Evolutionary conservation across 2,113 vertebrate species (phyloP).

Genomic region (Thalassoma bifasciatum): DNA sequence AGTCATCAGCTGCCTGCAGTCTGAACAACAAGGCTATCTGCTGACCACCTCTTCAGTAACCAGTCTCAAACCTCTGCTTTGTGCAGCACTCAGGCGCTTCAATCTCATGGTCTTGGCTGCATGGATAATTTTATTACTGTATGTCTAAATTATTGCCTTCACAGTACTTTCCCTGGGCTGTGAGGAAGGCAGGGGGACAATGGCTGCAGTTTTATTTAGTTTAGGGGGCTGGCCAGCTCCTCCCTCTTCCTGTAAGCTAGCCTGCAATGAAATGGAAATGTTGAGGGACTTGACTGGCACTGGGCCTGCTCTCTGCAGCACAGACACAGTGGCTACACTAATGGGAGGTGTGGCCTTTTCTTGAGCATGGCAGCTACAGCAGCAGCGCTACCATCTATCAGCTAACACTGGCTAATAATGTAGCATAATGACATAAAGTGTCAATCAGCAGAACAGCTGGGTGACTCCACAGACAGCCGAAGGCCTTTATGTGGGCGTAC

Average conservation of each 20-base stretch:
- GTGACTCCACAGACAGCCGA: neutral
- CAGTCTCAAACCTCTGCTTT: slow-evolving; percentile 63
- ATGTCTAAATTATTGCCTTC: slow-evolving; percentile 27
- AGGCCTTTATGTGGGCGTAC: slow-evolving; percentile 20
- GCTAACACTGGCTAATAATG: slow-evolving; percentile 16
- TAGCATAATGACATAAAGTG: slow-evolving; percentile 9
- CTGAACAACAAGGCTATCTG: slow-evolving; percentile 51
- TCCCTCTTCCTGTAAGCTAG: slow-evolving; percentile 63
- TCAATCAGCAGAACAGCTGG: slow-evolving; percentile 73
- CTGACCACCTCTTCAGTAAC: slow-evolving; percentile 54
- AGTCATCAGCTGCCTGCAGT: slow-evolving; percentile 69
- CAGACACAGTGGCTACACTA: slow-evolving; percentile 44
- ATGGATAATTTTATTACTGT: slow-evolving; percentile 44
- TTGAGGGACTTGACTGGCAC: slow-evolving; percentile 69
- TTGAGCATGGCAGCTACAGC: slow-evolving; percentile 40
- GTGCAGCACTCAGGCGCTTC: slow-evolving; percentile 28
- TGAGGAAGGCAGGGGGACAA: slow-evolving; percentile 12
- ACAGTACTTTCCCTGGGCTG: slow-evolving; percentile 10
- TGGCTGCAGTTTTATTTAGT: slow-evolving; percentile 64
- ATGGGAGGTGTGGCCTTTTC: slow-evolving; percentile 52
- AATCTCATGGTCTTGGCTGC: slow-evolving; percentile 54
- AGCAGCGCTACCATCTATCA: slow-evolving; percentile 38
- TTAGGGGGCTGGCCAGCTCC: slow-evolving; percentile 35
- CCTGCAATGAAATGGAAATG: slow-evolving; percentile 75
- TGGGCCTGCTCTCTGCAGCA: slow-evolving; percentile 64